These are phyloP conservation scores for Autographa gamma DNA, from an alignment of 2,888 invertebrate genomes.

Conservation along the genomic window DNA sequence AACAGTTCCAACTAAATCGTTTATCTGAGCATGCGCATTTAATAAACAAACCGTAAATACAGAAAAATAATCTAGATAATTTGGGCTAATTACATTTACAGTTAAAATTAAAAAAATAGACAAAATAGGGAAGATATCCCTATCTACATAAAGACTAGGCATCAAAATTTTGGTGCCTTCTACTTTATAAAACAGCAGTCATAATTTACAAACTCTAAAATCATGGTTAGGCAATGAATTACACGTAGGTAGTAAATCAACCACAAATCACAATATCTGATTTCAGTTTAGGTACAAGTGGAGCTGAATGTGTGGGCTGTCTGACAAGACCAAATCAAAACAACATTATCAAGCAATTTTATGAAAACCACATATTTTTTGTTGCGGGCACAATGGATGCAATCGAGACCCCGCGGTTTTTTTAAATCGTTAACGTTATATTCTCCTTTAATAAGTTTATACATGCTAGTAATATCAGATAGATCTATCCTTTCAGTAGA, in stretches of 20 bases:
- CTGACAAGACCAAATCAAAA: conserved; percentile 32
- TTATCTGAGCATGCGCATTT: no score
- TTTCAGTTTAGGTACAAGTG: conserved; percentile 32
- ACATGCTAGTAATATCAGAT: not conserved
- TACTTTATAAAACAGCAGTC: not conserved
- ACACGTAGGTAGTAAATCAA: conserved; percentile 28
- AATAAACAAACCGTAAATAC: no score
- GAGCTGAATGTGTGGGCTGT: conserved; percentile 44
- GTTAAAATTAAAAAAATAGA: no score
- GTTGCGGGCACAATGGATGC: not conserved
- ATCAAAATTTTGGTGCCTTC: no score
- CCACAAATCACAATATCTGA: conserved; percentile 47
- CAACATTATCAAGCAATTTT: conserved; percentile 30
- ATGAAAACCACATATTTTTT: conserved; percentile 34
- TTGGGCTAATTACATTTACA: no score
- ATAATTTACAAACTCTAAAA: conserved; percentile 15
- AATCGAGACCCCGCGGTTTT: conserved; percentile 7
- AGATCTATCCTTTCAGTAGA: not conserved
- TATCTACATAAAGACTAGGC: no score
- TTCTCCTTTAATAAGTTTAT: not conserved
- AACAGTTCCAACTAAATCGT: no score
- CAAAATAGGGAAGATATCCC: no score
- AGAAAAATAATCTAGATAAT: no score
- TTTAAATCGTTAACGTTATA: not conserved
- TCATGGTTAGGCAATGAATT: conserved; percentile 10